A percentile compares a stretch with the other conserved stretches of the same genome.
phyloP scores from a whole-genome alignment of 2,797 vertebrate genomes.

The Paedocypris micromegethes region DNA sequence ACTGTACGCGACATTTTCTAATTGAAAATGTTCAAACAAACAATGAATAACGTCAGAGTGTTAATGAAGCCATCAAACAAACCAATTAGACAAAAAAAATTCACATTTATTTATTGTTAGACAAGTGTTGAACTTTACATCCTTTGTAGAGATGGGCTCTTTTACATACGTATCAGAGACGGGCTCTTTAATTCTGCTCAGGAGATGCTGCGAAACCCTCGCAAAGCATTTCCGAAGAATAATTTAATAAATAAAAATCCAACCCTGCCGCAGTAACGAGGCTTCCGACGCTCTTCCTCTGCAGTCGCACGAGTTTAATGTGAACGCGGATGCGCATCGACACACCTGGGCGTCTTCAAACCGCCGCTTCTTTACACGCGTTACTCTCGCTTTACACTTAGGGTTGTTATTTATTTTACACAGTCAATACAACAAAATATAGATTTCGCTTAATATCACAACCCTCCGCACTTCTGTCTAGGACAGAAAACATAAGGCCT shows the following conservation, averaged over 20 bases:
- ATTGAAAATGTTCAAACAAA: conserved; percentile 61
- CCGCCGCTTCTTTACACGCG: conserved; percentile 82
- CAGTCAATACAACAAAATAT: conserved; percentile 99
- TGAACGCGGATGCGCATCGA: too few relatives aligned
- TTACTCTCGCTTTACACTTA: conserved; percentile 88
- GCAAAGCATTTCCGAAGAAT: conserved; percentile 67
- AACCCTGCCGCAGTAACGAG: conserved; percentile 76
- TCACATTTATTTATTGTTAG: conserved; percentile 99
- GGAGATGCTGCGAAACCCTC: conserved; percentile 80
- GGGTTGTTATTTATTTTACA: conserved; percentile 86
- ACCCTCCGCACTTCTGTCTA: conserved; percentile 93
- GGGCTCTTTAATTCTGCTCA: conserved; percentile 27
- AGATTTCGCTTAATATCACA: conserved; percentile 81
- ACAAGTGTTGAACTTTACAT: conserved; percentile 99
- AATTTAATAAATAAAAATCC: conserved; percentile 93
- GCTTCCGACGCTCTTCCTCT: conserved; percentile 52
- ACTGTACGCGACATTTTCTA: conserved; percentile 31
- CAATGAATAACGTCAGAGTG: conserved; percentile 2
- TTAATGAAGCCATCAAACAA: conserved; percentile 57
- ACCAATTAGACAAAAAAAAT: conserved; percentile 84
- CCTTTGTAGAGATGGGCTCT: conserved; percentile 94
- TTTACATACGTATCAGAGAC: conserved; percentile 91
- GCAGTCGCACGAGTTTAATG: conserved; percentile 43
- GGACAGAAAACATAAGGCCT: conserved; percentile 99
- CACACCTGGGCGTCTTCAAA: conserved; percentile 47